Evolutionary conservation across 2,113 vertebrate species (phyloP), one percentile per base, ranked within the genome.

Genomic region (Oceanodroma tethys): DNA sequence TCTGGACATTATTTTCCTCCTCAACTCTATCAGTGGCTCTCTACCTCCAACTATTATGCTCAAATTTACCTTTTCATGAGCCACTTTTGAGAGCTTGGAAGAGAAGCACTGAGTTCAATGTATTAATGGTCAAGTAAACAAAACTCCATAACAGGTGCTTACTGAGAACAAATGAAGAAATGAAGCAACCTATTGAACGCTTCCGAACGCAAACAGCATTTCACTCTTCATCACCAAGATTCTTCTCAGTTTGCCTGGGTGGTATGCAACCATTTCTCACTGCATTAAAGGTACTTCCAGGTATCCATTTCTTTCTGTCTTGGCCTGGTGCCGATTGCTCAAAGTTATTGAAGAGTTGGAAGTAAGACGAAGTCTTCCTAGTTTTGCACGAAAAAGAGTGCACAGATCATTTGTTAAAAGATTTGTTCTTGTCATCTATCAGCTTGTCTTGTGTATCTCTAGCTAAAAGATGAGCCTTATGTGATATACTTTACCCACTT

Each of bases 251-350:
- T 95, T 81, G 34, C 59, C 59, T 85, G 53, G 45, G 62, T 84
- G 86, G 34, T 89, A 62, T 79, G 47, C 12, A 80, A 72, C 14
- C 32, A 48, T 79, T 81, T 96, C 68, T 81, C 40, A 76, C 30
- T 43, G n/a, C 48, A 70, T 42, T 78, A 47, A 30, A 91, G 53
- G 56, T 63, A 59, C 59, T 78, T 81, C 60, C 66, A 96, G 66
- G 75, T 96, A 92, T 91, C 81, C 70, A 45, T 95, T 96, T 95
- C 78, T 63, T 96, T 96, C 83, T 73, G 25, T 43, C 56, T 80
- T 96, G 96, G 83, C 76, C 83, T 81, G 29, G 47, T 92, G 43
- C 52, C 55, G 19, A 48, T 58, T 75, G 48, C 79, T 97, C 22
- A 74, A 65, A 90, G 45, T 79, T 94, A n/a, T 81, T 86, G 86